A percentile compares a stretch with the other conserved stretches of the same genome.
These are phyloP conservation scores for Aplysia californica DNA, from an alignment of 1,140 invertebrate genomes.

Conservation along the genomic window DNA sequence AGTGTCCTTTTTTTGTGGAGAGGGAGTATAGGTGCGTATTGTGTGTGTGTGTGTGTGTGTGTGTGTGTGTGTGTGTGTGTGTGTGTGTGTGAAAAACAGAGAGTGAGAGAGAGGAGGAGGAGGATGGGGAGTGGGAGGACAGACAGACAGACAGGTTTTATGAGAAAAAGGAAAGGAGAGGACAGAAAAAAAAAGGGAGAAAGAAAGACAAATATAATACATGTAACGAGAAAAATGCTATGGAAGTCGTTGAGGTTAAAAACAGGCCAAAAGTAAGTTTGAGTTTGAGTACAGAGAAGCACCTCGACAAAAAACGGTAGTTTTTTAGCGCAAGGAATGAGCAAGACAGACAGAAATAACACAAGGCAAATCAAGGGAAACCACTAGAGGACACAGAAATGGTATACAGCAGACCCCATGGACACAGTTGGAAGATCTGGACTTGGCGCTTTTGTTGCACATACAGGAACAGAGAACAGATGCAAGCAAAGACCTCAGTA, in stretches of 20 bases:
- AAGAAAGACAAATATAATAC: not conserved
- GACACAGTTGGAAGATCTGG: no score
- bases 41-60: no score
- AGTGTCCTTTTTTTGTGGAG: not conserved
- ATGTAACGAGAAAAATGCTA: not conserved
- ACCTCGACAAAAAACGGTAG: constrained; percentile 14
- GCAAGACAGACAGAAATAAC: not conserved
- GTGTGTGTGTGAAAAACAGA: no score
- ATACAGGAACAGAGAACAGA: no score
- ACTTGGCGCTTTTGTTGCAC: not conserved
- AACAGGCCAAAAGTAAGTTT: not conserved
- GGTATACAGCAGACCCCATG: not conserved
- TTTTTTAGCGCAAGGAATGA: not conserved
- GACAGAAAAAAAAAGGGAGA: not conserved
- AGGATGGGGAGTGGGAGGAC: no score
- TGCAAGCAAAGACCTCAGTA: no score
- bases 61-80: not conserved
- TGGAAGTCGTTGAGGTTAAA: not conserved
- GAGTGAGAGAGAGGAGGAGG: no score
- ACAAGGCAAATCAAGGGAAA: not conserved
- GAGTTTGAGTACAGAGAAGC: not conserved
- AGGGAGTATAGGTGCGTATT: not conserved
- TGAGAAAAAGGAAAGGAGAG: not conserved
- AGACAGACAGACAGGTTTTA: not conserved
- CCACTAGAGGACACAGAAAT: no score